A percentile compares a stretch with the other conserved stretches of the same genome.
phyloP scores from a whole-genome alignment of 2,888 invertebrate genomes.

The Pristionchus mayeri region DNA sequence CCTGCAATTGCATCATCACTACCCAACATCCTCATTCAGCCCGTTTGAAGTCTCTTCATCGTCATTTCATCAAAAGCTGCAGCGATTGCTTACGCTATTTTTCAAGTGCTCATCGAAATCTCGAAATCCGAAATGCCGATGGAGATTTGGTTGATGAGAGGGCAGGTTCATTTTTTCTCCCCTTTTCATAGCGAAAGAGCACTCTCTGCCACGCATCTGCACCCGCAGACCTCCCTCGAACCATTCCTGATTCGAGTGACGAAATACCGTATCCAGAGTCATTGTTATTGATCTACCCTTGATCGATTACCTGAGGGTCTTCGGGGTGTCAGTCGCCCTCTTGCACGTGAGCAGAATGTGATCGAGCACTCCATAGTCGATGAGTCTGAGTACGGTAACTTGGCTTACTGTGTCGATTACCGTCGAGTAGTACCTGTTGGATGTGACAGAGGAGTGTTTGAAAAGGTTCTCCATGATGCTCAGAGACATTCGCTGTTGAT shows the following conservation, averaged over 20 bases:
- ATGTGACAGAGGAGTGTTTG: slow-evolving; percentile 70
- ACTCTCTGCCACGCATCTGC: too few species aligned
- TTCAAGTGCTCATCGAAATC: too few species aligned
- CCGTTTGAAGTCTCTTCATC: too few species aligned
- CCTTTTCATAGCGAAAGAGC: too few species aligned
- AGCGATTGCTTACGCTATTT: too few species aligned
- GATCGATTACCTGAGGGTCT: slow-evolving; percentile 56
- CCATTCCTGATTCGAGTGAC: too few species aligned
- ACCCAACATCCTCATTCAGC: too few species aligned
- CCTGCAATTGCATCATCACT: slow-evolving; percentile 77
- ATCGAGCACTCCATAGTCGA: slow-evolving; percentile 73
- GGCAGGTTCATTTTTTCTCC: too few species aligned
- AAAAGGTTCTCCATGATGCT: slow-evolving; percentile 74
- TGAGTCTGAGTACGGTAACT: slow-evolving; percentile 60
- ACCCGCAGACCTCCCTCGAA: too few species aligned
- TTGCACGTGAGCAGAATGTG: slow-evolving; percentile 74
- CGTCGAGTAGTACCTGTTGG: slow-evolving; percentile 59
- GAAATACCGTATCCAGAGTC: too few species aligned
- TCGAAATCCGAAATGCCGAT: too few species aligned
- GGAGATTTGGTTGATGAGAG: too few species aligned
- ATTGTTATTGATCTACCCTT: background rate
- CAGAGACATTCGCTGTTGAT: slow-evolving; percentile 74
- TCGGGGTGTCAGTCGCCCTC: slow-evolving; percentile 68
- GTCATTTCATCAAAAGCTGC: background rate
- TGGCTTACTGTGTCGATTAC: background rate